Evolutionary conservation across 2,113 vertebrate genomes (phyloP), one percentile per base, ranked within the genome.

Genomic region (Saccopteryx bilineata): DNA sequence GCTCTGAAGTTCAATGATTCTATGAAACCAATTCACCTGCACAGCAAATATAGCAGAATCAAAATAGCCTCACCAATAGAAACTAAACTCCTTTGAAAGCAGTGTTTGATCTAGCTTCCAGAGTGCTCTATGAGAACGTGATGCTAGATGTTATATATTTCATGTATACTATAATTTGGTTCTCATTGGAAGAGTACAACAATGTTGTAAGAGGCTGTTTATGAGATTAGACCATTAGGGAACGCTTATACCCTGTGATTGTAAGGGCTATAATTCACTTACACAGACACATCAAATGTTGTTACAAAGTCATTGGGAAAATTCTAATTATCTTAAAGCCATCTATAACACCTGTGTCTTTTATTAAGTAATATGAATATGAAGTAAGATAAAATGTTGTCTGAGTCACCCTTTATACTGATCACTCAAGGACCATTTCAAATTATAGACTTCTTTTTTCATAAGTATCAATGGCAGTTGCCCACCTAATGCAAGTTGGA

Each of bases 171-270:
- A 4, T 26, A 95, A 91, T 90, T 89, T 61, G 68, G 1, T 84
- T 90, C 85, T 71, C 46, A 33, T 18, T 87, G 80, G 4, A 58
- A 72, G 50, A 79, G 50, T 17, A 69, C 9, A 80, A 5, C 21
- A 79, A 52, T 93, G 86, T 95, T 71, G 7, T 31, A 61, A 93
- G 24, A 31, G 63, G 8, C 3, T 13, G 74, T 97, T 94, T 76
- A 92, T 52, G 94, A 96, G 65, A 68, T 82, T 31, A 66, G 7
- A 4, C 21, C 63, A n/a, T 19, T 1, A 50, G 58, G 39, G 23
- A 18, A 82, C 28, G 50, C 8, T 46, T n/a, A 60, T 92, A 66
- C 82, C 56, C 72, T 33, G 14, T 63, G 48, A 69, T 26, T 9
- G 31, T 61, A 10, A 79, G 54, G 60, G 6, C 60, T 96, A 5